Conservation (phyloP, 2,113 vertebrate genomes). For the Corythornis cristatus region DNA sequence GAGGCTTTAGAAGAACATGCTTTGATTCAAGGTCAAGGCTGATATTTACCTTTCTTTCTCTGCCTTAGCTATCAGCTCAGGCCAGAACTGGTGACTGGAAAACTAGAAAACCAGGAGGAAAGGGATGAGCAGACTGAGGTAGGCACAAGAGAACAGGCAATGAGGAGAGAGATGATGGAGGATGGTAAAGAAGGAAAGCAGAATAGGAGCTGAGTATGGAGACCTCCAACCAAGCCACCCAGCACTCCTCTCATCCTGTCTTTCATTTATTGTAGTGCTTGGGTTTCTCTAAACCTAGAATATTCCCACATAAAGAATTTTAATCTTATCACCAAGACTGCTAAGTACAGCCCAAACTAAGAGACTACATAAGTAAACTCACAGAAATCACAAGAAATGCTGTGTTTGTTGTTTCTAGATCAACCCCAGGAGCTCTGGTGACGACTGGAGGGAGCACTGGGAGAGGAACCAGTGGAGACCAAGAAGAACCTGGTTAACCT, state of each 20-base stretch:
- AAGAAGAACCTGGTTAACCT: not conserved
- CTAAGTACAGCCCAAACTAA: not conserved
- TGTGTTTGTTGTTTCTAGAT: not conserved
- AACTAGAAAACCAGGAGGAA: not conserved
- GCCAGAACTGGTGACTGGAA: not conserved
- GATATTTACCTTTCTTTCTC: not conserved
- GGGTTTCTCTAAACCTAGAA: slow-evolving; percentile 18
- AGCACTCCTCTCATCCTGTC: not conserved
- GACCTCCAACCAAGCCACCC: not conserved
- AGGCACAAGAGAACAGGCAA: not conserved
- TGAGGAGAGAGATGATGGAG: not conserved
- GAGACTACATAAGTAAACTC: not conserved
- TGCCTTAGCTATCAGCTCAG: not conserved
- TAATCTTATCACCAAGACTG: not conserved
- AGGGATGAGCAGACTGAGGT: not conserved
- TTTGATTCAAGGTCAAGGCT: not conserved
- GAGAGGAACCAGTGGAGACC: not conserved
- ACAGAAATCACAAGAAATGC: slow-evolving; percentile 28
- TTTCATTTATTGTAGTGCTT: not conserved
- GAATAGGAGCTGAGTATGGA: not conserved
- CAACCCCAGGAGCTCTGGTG: not conserved
- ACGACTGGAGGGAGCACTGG: not conserved
- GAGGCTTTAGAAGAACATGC: not conserved
- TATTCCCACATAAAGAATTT: not conserved
- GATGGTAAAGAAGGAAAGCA: not conserved